phyloP scores from a whole-genome alignment of 2,113 vertebrate species.

The Macquaria australasica region DNA sequence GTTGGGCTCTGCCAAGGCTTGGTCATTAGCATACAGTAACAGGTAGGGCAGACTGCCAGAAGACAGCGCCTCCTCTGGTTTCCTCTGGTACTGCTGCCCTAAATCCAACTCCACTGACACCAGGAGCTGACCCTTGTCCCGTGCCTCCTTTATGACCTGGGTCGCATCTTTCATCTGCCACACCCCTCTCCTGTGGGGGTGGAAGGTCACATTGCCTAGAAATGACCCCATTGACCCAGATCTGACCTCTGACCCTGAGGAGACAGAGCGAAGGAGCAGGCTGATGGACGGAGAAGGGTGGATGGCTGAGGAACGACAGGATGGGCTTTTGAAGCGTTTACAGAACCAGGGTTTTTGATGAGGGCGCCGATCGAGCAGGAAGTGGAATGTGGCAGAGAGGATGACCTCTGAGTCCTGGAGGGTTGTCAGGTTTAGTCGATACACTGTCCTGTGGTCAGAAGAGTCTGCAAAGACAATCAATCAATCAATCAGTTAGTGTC shows the following conservation, averaged over 20 bases:
- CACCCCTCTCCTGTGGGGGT: constrained; percentile 84
- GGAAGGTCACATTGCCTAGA: constrained; percentile 87
- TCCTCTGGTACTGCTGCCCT: constrained; percentile 69
- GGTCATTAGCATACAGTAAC: constrained; percentile 91
- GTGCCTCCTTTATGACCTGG: constrained; percentile 87
- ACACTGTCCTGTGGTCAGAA: constrained; percentile 75
- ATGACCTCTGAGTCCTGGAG: constrained; percentile 93
- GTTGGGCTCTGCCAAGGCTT: constrained; percentile 92
- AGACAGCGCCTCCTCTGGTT: constrained; percentile 63
- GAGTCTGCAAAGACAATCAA: constrained; percentile 68
- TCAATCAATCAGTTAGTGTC: constrained; percentile 56
- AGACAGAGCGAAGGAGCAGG: constrained; percentile 84
- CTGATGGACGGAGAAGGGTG: constrained; percentile 79
- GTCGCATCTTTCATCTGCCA: constrained; percentile 94
- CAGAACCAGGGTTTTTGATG: constrained; percentile 84
- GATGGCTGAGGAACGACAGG: constrained; percentile 83
- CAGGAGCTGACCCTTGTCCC: constrained; percentile 82
- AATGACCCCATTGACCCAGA: constrained; percentile 72
- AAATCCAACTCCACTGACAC: constrained; percentile 87
- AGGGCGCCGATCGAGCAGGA: constrained; percentile 85
- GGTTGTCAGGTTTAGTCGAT: constrained; percentile 91
- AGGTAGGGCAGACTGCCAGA: constrained; percentile 86
- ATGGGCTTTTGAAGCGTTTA: constrained; percentile 86
- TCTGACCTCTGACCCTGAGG: constrained; percentile 75
- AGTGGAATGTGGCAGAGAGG: constrained; percentile 91